Percentiles rank a stretch among this genome's conserved stretches.
phyloP scores from a whole-genome alignment of 1,140 invertebrate species.

The Eumaeus atala region DNA sequence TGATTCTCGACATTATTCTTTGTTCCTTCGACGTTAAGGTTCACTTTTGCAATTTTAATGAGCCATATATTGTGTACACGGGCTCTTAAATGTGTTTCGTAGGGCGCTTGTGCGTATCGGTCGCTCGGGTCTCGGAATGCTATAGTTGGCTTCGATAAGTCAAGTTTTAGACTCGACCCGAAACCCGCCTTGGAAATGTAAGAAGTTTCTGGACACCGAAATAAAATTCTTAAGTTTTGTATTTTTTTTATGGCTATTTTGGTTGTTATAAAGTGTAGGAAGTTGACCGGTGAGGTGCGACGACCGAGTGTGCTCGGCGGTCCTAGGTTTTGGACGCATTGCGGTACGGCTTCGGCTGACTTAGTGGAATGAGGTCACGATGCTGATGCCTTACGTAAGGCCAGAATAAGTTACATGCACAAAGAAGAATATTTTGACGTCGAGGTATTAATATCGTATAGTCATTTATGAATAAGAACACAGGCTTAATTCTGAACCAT shows the following conservation, averaged over 20 bases:
- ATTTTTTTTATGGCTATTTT: not conserved
- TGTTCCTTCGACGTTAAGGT: conserved; percentile 25
- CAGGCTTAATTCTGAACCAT: no score
- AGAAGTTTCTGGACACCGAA: conserved; percentile 9
- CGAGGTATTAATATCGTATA: no score
- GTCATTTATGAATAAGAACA: no score
- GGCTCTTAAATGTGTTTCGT: conserved; percentile 67
- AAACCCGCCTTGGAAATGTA: not conserved
- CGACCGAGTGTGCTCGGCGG: no score
- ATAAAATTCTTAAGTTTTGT: conserved; percentile 4
- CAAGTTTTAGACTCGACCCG: conserved; percentile 30
- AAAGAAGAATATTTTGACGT: no score
- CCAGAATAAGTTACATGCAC: no score
- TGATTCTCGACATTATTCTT: conserved; percentile 22
- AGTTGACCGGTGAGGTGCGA: no score
- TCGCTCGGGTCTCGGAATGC: conserved; percentile 57
- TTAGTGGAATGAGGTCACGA: no score
- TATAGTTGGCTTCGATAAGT: conserved; percentile 62
- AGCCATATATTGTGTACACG: conserved; percentile 32
- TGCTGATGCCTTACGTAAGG: no score
- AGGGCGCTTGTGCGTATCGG: conserved; percentile 63
- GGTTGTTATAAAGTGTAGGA: no score
- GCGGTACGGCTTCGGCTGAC: no score
- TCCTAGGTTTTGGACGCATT: no score
- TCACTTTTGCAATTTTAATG: conserved; percentile 23